Base-by-base conservation (phyloP, 2,888 invertebrate genomes). In the Tortrix viridana region DNA sequence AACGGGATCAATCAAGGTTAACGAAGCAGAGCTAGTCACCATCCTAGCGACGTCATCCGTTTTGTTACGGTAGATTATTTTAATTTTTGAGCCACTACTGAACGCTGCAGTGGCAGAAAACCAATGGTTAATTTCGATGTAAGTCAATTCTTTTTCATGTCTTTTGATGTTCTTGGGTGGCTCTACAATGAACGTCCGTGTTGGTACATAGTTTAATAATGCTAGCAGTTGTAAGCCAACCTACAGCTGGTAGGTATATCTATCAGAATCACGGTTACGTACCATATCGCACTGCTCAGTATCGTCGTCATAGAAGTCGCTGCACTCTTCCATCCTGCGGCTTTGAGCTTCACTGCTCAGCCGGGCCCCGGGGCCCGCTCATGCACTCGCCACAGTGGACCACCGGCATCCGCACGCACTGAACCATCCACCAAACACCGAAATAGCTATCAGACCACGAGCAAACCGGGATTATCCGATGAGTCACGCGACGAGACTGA, bases 271-370 rank as follows among this genome's bases (percentile, higher is more conserved):
- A 41, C n/a, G 41, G 68, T 12, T 32, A 84, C 91, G 71, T 85
- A 92, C 92, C 92, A 92, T 92, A 80, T 92, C 91, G 86, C 85
- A 88, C 79, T 89, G 87, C 83, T 90, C 91, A 78, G 84, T 87
- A 82, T 91, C 92, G 88, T 92, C 92, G 91, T 92, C 92, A 90
- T 92, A 92, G 84, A 91, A 91, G 79, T 84, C 84, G 77, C 85
- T 86, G 81, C 90, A 88, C 86, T 90, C 92, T 85, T 92, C 92
- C 92, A 92, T 92, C 83, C 88, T 89, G 84, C 79, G 75, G 81
- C 74, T 80, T 74, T 72, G 75, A 80, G 75, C 80, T 83, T 86
- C 81, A 84, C 81, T 82, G 80, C 75, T 81, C 32, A 32, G 32
- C 82, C 75, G 81, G 81, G 78, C 77, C 75, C 74, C 73, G 71